phyloP scores from a whole-genome alignment of 1,140 invertebrate species.

The Charaxes varanes region DNA sequence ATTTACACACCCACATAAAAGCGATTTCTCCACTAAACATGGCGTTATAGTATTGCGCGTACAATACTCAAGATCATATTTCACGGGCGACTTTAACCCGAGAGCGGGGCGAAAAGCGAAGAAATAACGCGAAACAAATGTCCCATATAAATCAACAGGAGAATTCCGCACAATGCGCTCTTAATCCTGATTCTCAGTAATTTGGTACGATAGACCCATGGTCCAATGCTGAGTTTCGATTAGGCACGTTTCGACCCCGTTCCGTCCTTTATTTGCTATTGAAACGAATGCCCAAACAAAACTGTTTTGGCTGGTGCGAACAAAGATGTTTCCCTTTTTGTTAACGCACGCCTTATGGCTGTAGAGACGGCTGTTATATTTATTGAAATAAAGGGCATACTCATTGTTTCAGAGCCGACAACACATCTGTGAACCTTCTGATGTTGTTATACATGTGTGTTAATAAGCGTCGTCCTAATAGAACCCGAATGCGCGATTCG shows the following conservation, averaged over 20 bases:
- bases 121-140: slow-evolving; percentile 29
- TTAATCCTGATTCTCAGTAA: slow-evolving; percentile 42
- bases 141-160: slow-evolving; percentile 36
- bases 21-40: slow-evolving; percentile 11
- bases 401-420: too few species aligned
- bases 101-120: slow-evolving; percentile 11
- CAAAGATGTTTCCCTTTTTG: slow-evolving; percentile 45
- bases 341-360: slow-evolving; percentile 16
- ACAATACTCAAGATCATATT: slow-evolving; percentile 20
- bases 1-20: too few species aligned
- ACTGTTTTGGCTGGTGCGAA: slow-evolving; percentile 62
- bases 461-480: too few species aligned
- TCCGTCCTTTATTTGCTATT: slow-evolving; percentile 48
- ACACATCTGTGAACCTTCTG: too few species aligned
- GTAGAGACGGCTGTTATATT: too few species aligned
- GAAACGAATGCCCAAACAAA: slow-evolving; percentile 51
- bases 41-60: slow-evolving; percentile 13
- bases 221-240: slow-evolving; percentile 27
- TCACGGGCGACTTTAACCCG: slow-evolving; percentile 14
- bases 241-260: slow-evolving; percentile 42
- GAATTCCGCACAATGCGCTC: slow-evolving; percentile 43
- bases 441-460: too few species aligned
- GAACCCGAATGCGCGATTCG: too few species aligned
- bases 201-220: slow-evolving; percentile 31
- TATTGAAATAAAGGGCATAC: too few species aligned